These are phyloP conservation scores for Euclidia mi DNA, from an alignment of 2,888 invertebrate species.

Conservation along the genomic window DNA sequence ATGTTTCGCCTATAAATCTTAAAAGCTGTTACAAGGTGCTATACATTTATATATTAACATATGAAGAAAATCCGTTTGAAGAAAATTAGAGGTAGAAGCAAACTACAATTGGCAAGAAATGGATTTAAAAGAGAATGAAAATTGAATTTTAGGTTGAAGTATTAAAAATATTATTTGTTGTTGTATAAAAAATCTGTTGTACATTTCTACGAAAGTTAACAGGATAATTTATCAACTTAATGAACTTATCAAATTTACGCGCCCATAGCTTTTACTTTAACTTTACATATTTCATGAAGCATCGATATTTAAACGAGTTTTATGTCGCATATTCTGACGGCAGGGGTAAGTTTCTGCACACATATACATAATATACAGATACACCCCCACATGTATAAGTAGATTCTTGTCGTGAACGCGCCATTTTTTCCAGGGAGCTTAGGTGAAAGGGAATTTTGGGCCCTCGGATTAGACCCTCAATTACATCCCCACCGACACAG, in stretches of 20 bases:
- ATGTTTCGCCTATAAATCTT: neutral
- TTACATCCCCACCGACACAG: slow-evolving; percentile 59
- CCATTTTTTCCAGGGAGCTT: slow-evolving; percentile 45
- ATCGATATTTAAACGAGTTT: slow-evolving; percentile 56
- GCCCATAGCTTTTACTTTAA: slow-evolving; percentile 31
- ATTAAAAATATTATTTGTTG: too few relatives aligned
- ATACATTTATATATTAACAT: too few relatives aligned
- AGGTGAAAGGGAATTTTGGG: slow-evolving; percentile 35
- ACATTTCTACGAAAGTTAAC: too few relatives aligned
- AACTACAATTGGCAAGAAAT: too few relatives aligned
- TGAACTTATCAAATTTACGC: too few relatives aligned
- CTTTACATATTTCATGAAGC: slow-evolving; percentile 28
- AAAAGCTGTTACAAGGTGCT: too few relatives aligned
- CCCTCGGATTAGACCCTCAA: slow-evolving; percentile 59
- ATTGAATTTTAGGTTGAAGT: too few relatives aligned
- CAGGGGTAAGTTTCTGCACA: slow-evolving; percentile 18
- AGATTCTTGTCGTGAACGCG: slow-evolving; percentile 33
- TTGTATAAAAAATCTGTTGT: too few relatives aligned
- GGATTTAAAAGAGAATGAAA: too few relatives aligned
- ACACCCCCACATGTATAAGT: slow-evolving; percentile 11
- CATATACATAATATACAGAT: neutral
- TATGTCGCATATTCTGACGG: slow-evolving; percentile 33
- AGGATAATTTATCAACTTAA: slow-evolving; percentile 50
- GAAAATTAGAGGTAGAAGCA: too few relatives aligned
- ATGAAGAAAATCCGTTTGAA: too few relatives aligned